Evolutionary conservation across 2,113 vertebrate genomes (phyloP), one percentile per base, ranked within the genome.

Genomic region (Bubo scandiacus): DNA sequence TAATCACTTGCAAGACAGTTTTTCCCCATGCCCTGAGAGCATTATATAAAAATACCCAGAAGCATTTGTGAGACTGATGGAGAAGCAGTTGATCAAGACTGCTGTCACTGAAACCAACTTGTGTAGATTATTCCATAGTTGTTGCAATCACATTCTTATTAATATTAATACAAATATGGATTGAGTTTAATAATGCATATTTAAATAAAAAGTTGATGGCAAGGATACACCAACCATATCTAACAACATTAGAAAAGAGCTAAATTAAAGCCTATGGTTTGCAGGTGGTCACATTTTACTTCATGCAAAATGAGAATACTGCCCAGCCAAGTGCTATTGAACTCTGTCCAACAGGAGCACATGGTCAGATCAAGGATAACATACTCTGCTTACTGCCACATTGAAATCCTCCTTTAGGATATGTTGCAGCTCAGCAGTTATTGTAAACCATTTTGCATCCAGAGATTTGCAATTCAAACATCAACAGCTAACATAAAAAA

Each of bases 111-210:
- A 81, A 93, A 79, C n/a, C 5, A 86, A 4, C 51, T 51, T 51
- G 12, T 68, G 49, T 25, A 81, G 78, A 61, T 95, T 91, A 85
- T 57, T 81, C 52, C 47, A 81, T 45, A 71, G 30, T 45, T 81
- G 68, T 68, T 90, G 62, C 70, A 85, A 87, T 94, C 49, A 79
- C 9, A 10, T 59, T 91, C 91, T 66, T 87, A 87, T 92, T 87
- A 92, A 84, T 94, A 96, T 88, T 93, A 86, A 86, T 86, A 67
- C 68, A 84, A 92, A 83, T 68, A 67, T 49, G 34, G 55, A 88
- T 91, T 86, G 21, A 34, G 8, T 81, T 90, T 90, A 65, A 78
- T 49, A 86, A 43, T 23, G 13, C 12, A 30, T 57, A 51, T 94
- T 93, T 94, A 84, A 90, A 88, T 71, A 59, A 74, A 78, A 92